Percentiles rank a stretch among this genome's conserved stretches.
Evolutionary conservation across 1,140 invertebrate genomes (phyloP).

Genomic region (Meloidogyne exigua): DNA sequence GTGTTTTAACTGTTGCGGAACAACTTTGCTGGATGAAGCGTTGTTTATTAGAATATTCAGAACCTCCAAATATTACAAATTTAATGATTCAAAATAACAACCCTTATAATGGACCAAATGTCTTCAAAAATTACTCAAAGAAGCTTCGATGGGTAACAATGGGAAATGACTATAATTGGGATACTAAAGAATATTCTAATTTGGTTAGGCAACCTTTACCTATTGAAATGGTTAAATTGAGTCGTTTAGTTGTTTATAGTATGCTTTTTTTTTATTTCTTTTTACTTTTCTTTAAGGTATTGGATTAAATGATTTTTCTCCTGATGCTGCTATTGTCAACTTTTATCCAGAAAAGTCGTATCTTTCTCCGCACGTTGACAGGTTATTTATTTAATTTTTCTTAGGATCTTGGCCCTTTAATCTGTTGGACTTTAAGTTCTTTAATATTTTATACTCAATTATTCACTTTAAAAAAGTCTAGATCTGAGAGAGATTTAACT

Average conservation of each 20-base stretch:
- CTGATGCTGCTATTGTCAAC: conserved; percentile 59
- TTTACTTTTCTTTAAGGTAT: conserved; percentile 21
- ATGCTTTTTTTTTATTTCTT: not conserved
- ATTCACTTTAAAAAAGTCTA: conserved; percentile 3
- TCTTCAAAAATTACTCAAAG: conserved; percentile 30
- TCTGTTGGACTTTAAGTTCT: too few species aligned
- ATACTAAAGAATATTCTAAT: conserved; percentile 64
- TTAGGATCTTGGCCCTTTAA: too few species aligned
- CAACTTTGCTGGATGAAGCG: conserved; percentile 49
- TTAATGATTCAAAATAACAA: conserved; percentile 34
- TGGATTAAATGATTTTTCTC: conserved; percentile 39
- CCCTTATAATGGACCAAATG: conserved; percentile 34
- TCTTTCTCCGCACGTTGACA: conserved; percentile 57
- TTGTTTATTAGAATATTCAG: conserved; percentile 45
- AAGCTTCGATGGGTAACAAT: conserved; percentile 48
- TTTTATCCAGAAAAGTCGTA: conserved; percentile 56
- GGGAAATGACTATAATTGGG: conserved; percentile 67
- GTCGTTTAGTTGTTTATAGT: conserved; percentile 30
- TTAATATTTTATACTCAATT: too few species aligned
- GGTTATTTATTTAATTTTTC: conserved; percentile 24
- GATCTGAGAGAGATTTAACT: conserved; percentile 50
- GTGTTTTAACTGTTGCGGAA: conserved; percentile 27
- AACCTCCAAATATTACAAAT: conserved; percentile 60
- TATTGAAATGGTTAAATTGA: conserved; percentile 46
- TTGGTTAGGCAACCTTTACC: conserved; percentile 39